phyloP scores from a whole-genome alignment of 2,113 vertebrate genomes.

The Mellivora capensis region DNA sequence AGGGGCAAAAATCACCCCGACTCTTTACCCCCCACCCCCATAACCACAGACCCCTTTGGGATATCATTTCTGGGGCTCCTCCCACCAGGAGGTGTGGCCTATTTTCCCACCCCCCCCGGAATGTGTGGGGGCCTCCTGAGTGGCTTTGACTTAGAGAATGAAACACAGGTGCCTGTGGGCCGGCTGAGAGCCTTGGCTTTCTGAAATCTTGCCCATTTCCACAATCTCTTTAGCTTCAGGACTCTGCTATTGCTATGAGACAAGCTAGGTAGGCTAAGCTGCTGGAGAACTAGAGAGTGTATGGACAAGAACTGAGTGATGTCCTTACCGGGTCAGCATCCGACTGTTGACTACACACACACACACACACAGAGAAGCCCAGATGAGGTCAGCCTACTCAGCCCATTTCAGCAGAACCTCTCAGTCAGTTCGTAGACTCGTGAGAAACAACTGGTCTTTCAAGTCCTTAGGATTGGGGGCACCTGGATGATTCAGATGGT shows the following conservation, averaged over 20 bases:
- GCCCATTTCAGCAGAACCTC: neutral
- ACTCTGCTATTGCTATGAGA: neutral
- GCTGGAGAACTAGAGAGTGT: neutral
- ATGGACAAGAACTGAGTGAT: neutral
- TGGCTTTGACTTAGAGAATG: neutral
- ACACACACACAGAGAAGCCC: neutral
- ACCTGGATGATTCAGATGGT: no score
- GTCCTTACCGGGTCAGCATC: neutral
- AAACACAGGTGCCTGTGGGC: rapidly evolving
- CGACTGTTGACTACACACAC: neutral
- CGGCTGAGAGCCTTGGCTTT: no score
- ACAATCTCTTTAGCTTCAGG: neutral
- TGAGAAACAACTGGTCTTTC: neutral
- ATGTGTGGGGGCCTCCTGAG: neutral
- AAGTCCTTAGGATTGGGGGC: neutral
- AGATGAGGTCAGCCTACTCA: neutral
- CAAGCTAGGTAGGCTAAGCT: neutral
- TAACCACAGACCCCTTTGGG: neutral
- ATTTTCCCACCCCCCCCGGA: neutral
- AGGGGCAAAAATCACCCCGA: neutral
- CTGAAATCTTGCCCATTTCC: neutral
- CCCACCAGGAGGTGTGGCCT: neutral
- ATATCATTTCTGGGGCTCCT: neutral
- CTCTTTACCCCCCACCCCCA: neutral
- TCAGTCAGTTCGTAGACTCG: neutral